Base-by-base conservation (phyloP, 1,140 invertebrate genomes). In the Macrosteles quadrilineatus region DNA sequence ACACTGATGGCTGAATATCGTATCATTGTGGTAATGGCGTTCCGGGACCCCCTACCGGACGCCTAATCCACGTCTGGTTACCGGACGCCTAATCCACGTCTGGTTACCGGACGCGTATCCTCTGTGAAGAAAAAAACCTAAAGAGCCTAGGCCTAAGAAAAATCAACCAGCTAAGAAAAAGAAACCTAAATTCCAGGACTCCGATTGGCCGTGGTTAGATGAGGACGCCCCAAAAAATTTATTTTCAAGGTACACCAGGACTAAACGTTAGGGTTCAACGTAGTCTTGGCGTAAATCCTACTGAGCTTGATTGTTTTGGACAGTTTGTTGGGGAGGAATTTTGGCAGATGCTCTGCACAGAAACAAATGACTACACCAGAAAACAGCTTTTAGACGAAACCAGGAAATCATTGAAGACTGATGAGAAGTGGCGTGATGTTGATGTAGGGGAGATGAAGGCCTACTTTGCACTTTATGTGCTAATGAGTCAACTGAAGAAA, bases 291-390 rank as follows among this genome's bases (percentile, higher is more conserved):
- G 4, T 11, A 6, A 21, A 53, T 4, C 47, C 47, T 14, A 53
- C 47, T 11, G 47, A 53, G 21, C 21, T 53, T 11, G 47, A 53
- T 21, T 11, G 9, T 4, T 53, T 53, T 53, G 4, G 19, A 14
- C 47, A 53, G 21, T 53, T 53, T 53, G 4, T 53, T 19, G 47
- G 11, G 4, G 47, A 53, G 11, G 47, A 53, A 21, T 19, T 53
- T 6, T 53, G 47, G 47, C 4, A 53, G 4, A 53, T 53, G 47
- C 4, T 53, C 11, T 53, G 47, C 21, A 17, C 21, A 4, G 47
- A 53, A 53, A 53, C 47, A 11, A 53, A 53, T 53, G 47, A 53
- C 21, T 53, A 53, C 21, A 19, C 47, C 6, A 53, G 21, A 53
- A 9, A 43, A 17, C 36, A 43, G 17, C 9, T 43, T 17, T 11